A percentile compares a stretch with the other conserved stretches of the same genome.
Conservation (phyloP, 2,797 vertebrate species). For the Rousettus madagascariensis region DNA sequence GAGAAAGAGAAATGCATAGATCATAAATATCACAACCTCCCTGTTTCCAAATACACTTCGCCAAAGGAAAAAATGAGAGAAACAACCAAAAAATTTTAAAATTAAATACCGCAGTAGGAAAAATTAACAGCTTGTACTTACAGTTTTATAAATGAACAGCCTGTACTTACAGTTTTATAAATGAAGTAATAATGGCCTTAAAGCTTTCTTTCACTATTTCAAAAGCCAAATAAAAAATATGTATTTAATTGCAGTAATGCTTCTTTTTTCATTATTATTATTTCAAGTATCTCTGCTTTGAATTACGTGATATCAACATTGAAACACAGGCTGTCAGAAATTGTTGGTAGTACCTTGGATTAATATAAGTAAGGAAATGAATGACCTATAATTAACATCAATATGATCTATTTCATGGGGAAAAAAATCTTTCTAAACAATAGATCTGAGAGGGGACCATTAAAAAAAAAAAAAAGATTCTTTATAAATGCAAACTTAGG, state of each 20-base stretch:
- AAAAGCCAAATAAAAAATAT: conserved; percentile 12
- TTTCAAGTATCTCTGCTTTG: conserved; percentile 25
- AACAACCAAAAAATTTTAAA: conserved; percentile 4
- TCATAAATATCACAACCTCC: background rate
- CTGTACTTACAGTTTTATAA: background rate
- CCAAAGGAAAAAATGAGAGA: background rate
- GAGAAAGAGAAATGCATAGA: background rate
- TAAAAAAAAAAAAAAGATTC: background rate
- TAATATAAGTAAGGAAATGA: conserved; percentile 25
- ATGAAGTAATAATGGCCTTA: background rate
- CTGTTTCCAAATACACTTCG: background rate
- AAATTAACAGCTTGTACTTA: background rate
- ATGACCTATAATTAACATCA: background rate
- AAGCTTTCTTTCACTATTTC: conserved; percentile 19
- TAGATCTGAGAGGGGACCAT: background rate
- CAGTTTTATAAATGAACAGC: background rate
- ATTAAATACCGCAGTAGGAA: background rate
- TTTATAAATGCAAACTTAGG: background rate
- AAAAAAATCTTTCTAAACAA: conserved; percentile 32
- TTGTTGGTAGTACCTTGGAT: background rate
- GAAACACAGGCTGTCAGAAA: background rate
- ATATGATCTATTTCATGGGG: background rate
- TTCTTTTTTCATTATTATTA: background rate
- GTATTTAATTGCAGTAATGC: background rate
- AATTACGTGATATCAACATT: background rate